Evolutionary conservation across 2,888 invertebrate species (phyloP).

Genomic region (Yponomeuta cagnagella): DNA sequence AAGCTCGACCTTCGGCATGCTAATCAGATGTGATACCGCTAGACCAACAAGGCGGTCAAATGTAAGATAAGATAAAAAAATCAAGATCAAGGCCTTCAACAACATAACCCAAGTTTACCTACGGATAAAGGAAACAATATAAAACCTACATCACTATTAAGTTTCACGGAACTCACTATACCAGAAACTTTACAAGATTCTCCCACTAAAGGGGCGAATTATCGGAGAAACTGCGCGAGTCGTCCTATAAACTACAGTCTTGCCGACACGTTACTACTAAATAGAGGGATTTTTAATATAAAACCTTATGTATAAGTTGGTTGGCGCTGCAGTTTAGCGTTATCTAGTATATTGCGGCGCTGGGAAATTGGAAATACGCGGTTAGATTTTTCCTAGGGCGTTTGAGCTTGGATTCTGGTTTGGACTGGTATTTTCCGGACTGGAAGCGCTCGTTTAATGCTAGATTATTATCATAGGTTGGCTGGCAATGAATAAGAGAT

Average conservation of each 20-base stretch:
- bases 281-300: constrained; percentile 17
- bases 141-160: not conserved
- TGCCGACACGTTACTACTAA: constrained; percentile 11
- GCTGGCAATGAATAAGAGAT: no score
- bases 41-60: no score
- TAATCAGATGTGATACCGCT: no score
- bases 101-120: no score
- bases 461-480: not conserved
- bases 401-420: not conserved
- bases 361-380: constrained; percentile 14
- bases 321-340: not conserved
- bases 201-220: not conserved
- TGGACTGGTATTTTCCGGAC: not conserved
- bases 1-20: no score
- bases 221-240: not conserved
- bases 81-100: no score
- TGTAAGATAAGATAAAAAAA: no score
- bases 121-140: no score
- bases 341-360: constrained; percentile 1
- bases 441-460: not conserved
- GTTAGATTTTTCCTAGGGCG: constrained; percentile 10
- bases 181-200: not conserved
- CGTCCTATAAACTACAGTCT: constrained; percentile 9
- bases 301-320: constrained; percentile 12
- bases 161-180: not conserved